Evolutionary conservation across 2,797 vertebrate species (phyloP), one percentile per base, ranked within the genome.

Genomic region (Chromobotia macracanthus): DNA sequence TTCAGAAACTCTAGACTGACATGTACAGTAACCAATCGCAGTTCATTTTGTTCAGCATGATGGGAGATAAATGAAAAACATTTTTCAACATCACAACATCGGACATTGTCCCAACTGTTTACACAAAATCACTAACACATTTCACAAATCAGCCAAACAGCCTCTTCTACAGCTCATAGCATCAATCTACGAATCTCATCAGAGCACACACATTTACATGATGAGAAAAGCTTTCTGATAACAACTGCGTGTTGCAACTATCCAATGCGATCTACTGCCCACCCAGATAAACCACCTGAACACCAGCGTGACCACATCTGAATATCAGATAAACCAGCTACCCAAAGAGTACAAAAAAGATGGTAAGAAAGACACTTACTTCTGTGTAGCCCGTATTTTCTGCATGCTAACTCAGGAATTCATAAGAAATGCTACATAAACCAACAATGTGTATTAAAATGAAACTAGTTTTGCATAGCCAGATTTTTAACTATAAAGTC

Each of bases 121-220:
- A 53, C 28, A 75, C 63, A 38, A 38, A 31, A 64, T n/a, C 60
- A 41, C 19, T 28, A 28, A 41, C 23, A 31, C 72, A 31, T 63
- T 61, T 18, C 60, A 64, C 72, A 75, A 75, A 75, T 53, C 19
- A 74, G 12, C 13, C 28, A 10, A 64, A 55, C 77, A 21, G 69
- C 21, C 60, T 72, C 60, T 58, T 23, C 21, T 5, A 23, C 3
- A 58, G 10, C 13, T 18, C 10, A 21, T 3, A 25, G 48, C 28
- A 72, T 63, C 56, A 41, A 28, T 21, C 38, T 46, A 28, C 28
- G 6, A n/a, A 48, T 18, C 16, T n/a, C 15, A 50, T 31, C 70
- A 72, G 38, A n/a, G 9, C 4, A 58, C 38, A 28, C 2, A 35
- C 41, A 60, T n/a, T 73, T 35, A 46, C 53, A 60, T 28, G 2